Evolutionary conservation across 2,888 invertebrate species (phyloP), one percentile per base, ranked within the genome.

Genomic region (Brachylomia viminalis): DNA sequence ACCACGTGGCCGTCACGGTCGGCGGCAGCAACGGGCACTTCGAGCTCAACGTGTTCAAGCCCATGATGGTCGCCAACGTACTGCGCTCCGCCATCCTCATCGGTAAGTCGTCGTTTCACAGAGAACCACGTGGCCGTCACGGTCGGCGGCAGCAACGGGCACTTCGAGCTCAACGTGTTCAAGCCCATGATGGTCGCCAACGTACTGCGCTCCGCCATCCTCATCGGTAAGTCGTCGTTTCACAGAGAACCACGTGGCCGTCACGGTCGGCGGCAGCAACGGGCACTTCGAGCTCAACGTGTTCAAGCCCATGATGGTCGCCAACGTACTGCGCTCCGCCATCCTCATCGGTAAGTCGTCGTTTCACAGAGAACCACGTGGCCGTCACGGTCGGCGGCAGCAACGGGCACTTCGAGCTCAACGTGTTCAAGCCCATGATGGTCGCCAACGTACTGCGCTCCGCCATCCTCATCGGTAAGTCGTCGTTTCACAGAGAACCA

Each of bases 281-380:
- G 99, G 99, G 2, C 99, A 99, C 94, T 99, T 99, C 94, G 99
- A 99, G 95, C 97, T 99, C 59, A 99, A 99, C 95, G 99, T 99
- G 3, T 99, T 99, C 97, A 99, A 99, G 93, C 99, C 99, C 0
- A 97, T 99, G 97, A 99, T 99, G 84, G 99, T 99, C 0, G 97
- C 98, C 45, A 99, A 99, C 94, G 98, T 99, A 27, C 96, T 99
- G 72, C 97, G 98, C 75, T 99, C 99, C 15, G 98, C 98, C 56
- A 97, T 98, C 68, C 97, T 99, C 33, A 95, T 99, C 0, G 98
- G 98, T 97, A 64, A 90, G 92, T n/a, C n/a, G n/a, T n/a, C n/a
- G n/a, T n/a, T n/a, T n/a, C n/a, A n/a, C n/a, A n/a, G n/a, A n/a
- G n/a, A 99, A 99, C 96, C 98, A 99, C 94, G 99, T 99, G 49